Conservation (phyloP, 2,888 invertebrate genomes). For the Heteromyza rotundicornis region DNA sequence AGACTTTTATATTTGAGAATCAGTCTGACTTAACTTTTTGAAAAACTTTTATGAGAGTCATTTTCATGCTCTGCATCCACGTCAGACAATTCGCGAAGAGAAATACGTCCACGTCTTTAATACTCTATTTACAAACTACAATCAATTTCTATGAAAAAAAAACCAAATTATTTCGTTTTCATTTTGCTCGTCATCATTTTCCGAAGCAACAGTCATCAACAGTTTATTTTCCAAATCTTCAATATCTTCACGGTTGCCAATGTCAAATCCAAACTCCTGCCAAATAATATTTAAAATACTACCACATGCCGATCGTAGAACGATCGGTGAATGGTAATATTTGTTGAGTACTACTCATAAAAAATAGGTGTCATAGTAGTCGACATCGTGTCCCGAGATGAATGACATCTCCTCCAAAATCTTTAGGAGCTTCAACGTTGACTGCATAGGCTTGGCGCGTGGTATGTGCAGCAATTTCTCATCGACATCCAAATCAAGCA, state of each 20-base stretch:
- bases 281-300: conserved; percentile 28
- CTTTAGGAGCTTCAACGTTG: conserved; percentile 52
- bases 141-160: too few relatives aligned
- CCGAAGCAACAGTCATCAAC: conserved; percentile 15
- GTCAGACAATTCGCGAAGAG: too few relatives aligned
- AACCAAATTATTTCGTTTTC: conserved; percentile 19
- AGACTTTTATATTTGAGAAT: too few relatives aligned
- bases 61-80: too few relatives aligned
- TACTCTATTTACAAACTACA: too few relatives aligned
- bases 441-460: conserved; percentile 43
- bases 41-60: too few relatives aligned
- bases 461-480: conserved; percentile 33
- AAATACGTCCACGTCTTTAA: too few relatives aligned
- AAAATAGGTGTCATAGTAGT: conserved; percentile 55
- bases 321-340: conserved; percentile 27
- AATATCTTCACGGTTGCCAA: not conserved
- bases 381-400: conserved; percentile 58
- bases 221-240: conserved; percentile 23
- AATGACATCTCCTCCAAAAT: conserved; percentile 54
- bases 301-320: conserved; percentile 20
- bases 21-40: too few relatives aligned
- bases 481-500: conserved; percentile 37
- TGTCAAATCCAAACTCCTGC: not conserved
- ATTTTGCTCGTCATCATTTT: conserved; percentile 21
- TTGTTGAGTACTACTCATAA: conserved; percentile 48